phyloP scores from a whole-genome alignment of 2,888 invertebrate genomes.

The Athetis lepigone region DNA sequence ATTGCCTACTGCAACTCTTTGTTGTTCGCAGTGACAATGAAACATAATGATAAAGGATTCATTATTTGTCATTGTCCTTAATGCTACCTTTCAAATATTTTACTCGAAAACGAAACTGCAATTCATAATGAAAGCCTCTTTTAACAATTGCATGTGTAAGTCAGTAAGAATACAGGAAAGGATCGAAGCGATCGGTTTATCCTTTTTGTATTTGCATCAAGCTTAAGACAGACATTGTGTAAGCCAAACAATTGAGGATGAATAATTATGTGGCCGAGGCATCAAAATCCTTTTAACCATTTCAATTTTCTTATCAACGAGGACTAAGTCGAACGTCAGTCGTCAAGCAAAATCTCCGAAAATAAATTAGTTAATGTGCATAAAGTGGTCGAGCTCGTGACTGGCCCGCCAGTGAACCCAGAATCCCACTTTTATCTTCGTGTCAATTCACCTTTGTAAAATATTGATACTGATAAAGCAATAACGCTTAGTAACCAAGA shows the following conservation, averaged over 20 bases:
- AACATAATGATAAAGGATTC: conserved; percentile 62
- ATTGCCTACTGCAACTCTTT: conserved; percentile 73
- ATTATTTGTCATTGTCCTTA: conserved; percentile 63
- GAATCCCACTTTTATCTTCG: conserved; percentile 78
- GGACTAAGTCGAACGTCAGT: conserved; percentile 75
- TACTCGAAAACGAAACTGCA: conserved; percentile 64
- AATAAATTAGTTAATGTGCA: conserved; percentile 85
- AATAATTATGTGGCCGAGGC: conserved; percentile 53
- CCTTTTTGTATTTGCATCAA: conserved; percentile 42
- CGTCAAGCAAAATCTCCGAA: conserved; percentile 81
- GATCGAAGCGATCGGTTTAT: conserved; percentile 41
- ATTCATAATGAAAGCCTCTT: conserved; percentile 55
- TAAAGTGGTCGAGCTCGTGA: conserved; percentile 87
- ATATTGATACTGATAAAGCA: conserved; percentile 82
- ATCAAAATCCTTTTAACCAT: conserved; percentile 74
- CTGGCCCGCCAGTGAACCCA: conserved; percentile 80
- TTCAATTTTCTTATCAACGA: conserved; percentile 71
- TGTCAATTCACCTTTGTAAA: conserved; percentile 80
- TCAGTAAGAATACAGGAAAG: conserved; percentile 51
- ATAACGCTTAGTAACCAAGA: conserved; percentile 73
- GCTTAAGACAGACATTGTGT: conserved; percentile 56
- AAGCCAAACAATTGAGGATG: conserved; percentile 58
- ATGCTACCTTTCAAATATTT: conserved; percentile 68
- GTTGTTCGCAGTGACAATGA: conserved; percentile 62
- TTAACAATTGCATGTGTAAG: conserved; percentile 65